Conservation (phyloP, 2,888 invertebrate genomes). For the Coelogynopora nodosa region DNA sequence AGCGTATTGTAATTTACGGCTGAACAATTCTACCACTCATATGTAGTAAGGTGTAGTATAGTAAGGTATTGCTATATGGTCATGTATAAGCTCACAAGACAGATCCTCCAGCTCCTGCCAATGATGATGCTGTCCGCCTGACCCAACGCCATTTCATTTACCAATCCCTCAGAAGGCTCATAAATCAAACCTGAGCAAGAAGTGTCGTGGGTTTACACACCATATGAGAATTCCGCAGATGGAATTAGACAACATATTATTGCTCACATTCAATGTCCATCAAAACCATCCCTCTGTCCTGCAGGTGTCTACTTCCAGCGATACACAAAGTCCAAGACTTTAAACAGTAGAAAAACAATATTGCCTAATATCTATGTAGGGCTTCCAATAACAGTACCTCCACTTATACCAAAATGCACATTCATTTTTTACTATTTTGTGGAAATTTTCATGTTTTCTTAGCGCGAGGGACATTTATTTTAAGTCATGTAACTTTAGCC, state of each 20-base stretch:
- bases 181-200: slow-evolving; percentile 8
- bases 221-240: not conserved
- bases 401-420: not conserved
- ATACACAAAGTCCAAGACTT: slow-evolving; percentile 30
- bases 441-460: slow-evolving; percentile 3
- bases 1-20: too few species aligned
- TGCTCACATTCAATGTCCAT: slow-evolving; percentile 38
- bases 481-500: too few species aligned
- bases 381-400: not conserved
- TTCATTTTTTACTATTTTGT: not conserved
- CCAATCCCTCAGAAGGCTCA: not conserved
- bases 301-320: slow-evolving; percentile 17
- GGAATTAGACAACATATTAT: slow-evolving; percentile 29
- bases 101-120: too few species aligned
- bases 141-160: slow-evolving; percentile 7
- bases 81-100: too few species aligned
- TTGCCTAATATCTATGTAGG: not conserved
- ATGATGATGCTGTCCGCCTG: slow-evolving; percentile 34
- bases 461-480: too few species aligned
- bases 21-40: too few species aligned
- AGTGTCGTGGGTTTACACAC: slow-evolving; percentile 2
- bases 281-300: slow-evolving; percentile 5
- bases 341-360: slow-evolving; percentile 10
- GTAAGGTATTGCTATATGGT: too few species aligned
- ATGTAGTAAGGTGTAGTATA: too few species aligned